Base-by-base conservation (phyloP, 2,113 vertebrate genomes). In the Platichthys stellatus region DNA sequence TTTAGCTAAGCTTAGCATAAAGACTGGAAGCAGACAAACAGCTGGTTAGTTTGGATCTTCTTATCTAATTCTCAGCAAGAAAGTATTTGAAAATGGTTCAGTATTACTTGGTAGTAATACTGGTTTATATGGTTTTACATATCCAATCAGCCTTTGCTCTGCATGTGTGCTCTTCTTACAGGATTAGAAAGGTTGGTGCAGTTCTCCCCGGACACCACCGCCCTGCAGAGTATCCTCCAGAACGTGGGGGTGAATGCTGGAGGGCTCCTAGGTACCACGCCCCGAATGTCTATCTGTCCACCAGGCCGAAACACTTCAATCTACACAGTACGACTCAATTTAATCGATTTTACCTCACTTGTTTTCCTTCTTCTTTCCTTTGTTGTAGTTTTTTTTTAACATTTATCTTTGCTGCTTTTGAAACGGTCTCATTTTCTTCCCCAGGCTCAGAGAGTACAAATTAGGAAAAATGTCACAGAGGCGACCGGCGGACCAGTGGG, bases 391-490 rank as follows among this genome's bases (percentile, higher is more conserved):
- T 14, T 68, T 57, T 45, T 7, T 24, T 1, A 0, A 4, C 14
- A n/a, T 2, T 28, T 58, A 0, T 20, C 23, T 5, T 2, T 21
- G 7, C 17, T 70, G 20, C 0, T 38, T 64, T 47, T 43, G 7
- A 40, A 66, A 18, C 10, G 0, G 14, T 67, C 31, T 71, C 0
- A 20, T 61, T 53, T 38, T 40, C 7, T 40, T 57, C 78, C 24
- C 64, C 78, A 95, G 94, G 91, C 93, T 75, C 93, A 86, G 74
- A 88, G 94, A 85, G 92, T 95, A 14, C 93, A 89, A 0, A 56
- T 93, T 40, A 88, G 56, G 63, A 94, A 91, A 69, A 68, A 40
- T 18, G 66, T 5, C 4, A 35, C 54, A 5, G 92, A 90, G 64
- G 64, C 65, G 1, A 47, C 40, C 9, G 59, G 17, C 20, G 65